A percentile compares a stretch with the other conserved stretches of the same genome.
Conservation (phyloP, 37 sponge, comb jelly and placozoan genomes). For the Lycopodina hypogea region DNA sequence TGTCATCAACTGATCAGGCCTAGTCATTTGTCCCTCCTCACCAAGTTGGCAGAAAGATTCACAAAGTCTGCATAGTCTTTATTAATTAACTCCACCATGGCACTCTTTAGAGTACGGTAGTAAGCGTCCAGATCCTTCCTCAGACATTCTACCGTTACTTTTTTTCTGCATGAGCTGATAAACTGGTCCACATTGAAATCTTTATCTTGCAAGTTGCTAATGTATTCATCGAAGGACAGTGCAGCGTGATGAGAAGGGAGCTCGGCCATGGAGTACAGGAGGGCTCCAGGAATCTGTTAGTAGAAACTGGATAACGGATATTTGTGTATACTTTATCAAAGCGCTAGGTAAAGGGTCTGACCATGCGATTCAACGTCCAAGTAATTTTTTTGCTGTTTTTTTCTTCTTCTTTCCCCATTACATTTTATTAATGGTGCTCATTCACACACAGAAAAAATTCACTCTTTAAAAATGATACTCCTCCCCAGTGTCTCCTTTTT, state of each 20-base stretch:
- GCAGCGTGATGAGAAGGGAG: conserved; percentile 5
- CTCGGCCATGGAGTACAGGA: conserved; percentile 4
- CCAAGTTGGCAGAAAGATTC: conserved; percentile 87
- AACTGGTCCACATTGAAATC: conserved; percentile 89
- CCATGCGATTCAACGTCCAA: too few relatives aligned
- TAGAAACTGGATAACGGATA: too few relatives aligned
- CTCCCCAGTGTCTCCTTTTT: too few relatives aligned
- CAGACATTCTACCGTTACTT: conserved; percentile 82
- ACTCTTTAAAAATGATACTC: too few relatives aligned
- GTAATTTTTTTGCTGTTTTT: too few relatives aligned
- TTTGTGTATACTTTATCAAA: too few relatives aligned
- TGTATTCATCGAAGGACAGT: conserved; percentile 60
- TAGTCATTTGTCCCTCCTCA: conserved; percentile 7
- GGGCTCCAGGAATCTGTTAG: too few relatives aligned
- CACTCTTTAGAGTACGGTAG: conserved; percentile 78
- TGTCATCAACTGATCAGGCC: not conserved
- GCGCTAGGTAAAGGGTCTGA: too few relatives aligned
- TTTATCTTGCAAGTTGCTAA: conserved; percentile 60
- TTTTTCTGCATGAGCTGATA: conserved; percentile 69
- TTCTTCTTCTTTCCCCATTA: too few relatives aligned
- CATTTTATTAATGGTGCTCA: too few relatives aligned
- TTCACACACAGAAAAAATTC: too few relatives aligned
- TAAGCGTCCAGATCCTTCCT: conserved; percentile 86
- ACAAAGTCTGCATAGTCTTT: conserved; percentile 97
- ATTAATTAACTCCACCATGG: conserved; percentile 97